Conservation (phyloP, 2,113 vertebrate genomes). For the Xenopus tropicalis region UCB_Xtro_10.0 CM004445.2:117484001-117484500, state of each 20-base stretch:
- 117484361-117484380: conserved; percentile 97
- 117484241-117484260: conserved; percentile 72
- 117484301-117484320: conserved; percentile 82
- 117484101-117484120: no score
- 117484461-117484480: conserved; percentile 91
- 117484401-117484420: conserved; percentile 96
- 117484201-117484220: conserved; percentile 50
- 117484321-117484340: conserved; percentile 95
- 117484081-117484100: no score
- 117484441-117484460: conserved; percentile 99
- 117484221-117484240: conserved; percentile 46
- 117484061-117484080: no score
- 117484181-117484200: conserved; percentile 22
- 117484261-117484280: conserved; percentile 66
- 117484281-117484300: conserved; percentile 96
- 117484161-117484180: conserved; percentile 5
- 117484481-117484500: conserved; percentile 70
- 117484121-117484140: no score
- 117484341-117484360: conserved; percentile 94
- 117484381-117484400: conserved; percentile 92
- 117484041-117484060: no score
- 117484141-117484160: background rate
- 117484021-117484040: no score
- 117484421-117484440: conserved; percentile 89
- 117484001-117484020: no score